phyloP scores from a whole-genome alignment of 2,888 invertebrate species.

The Heliconius charithonia region DNA sequence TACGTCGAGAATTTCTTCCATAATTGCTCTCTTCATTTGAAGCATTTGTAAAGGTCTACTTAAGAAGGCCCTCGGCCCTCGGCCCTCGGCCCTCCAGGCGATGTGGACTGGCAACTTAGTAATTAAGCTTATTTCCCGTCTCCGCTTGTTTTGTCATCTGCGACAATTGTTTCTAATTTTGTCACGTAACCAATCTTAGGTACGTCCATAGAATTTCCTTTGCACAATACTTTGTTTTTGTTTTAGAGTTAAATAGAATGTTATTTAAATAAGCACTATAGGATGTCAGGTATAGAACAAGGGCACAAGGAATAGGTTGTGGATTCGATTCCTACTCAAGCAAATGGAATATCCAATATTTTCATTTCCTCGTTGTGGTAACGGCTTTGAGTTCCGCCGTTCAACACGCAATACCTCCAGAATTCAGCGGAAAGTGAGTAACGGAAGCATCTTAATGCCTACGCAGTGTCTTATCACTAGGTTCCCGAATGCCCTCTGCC shows the following conservation, averaged over 20 bases:
- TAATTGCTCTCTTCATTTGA: conserved; percentile 75
- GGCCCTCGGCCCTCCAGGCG: conserved; percentile 66
- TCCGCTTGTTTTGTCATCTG: conserved; percentile 70
- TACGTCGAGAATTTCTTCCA: conserved; percentile 70
- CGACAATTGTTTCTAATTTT: conserved; percentile 63
- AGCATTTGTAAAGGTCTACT: conserved; percentile 75
- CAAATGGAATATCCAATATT: too few relatives aligned
- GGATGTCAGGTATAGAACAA: too few relatives aligned
- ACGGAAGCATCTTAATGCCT: too few relatives aligned
- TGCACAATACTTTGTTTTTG: neutral
- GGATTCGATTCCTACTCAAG: too few relatives aligned
- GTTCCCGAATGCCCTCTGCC: too few relatives aligned
- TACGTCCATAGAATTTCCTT: conserved; percentile 4
- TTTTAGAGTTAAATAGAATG: neutral
- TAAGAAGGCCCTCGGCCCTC: conserved; percentile 64
- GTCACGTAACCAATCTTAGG: conserved; percentile 44
- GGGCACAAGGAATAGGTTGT: too few relatives aligned
- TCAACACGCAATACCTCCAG: too few relatives aligned
- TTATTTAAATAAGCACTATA: neutral
- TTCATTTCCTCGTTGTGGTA: too few relatives aligned
- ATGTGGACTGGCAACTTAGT: conserved; percentile 74
- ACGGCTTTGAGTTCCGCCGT: too few relatives aligned
- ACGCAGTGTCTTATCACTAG: too few relatives aligned
- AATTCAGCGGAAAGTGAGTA: too few relatives aligned
- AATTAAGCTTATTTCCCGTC: conserved; percentile 80